phyloP scores from a whole-genome alignment of 1,140 invertebrate genomes.

The Copidosoma floridanum region DNA sequence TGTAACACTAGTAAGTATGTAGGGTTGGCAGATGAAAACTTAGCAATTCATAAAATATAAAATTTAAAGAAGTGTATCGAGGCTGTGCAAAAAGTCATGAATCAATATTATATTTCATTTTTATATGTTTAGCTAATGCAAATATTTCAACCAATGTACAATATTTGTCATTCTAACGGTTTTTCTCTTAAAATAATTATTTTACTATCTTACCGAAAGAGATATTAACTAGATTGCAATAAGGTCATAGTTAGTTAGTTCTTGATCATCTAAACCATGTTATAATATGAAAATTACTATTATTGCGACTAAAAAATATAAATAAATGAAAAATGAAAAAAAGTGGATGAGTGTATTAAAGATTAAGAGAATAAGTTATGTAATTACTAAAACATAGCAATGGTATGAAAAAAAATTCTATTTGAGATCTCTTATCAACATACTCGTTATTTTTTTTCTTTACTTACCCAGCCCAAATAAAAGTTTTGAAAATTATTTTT shows the following conservation, averaged over 20 bases:
- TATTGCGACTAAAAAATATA: conserved; percentile 12
- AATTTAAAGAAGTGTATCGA: conserved; percentile 3
- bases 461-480: neutral
- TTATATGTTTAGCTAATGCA: conserved; percentile 19
- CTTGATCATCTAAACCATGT: too few relatives aligned
- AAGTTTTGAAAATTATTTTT: too few relatives aligned
- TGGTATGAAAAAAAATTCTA: conserved; percentile 28
- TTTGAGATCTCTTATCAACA: conserved; percentile 25
- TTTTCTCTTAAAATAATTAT: neutral
- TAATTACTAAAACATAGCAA: conserved; percentile 30
- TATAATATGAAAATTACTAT: neutral
- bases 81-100: conserved; percentile 13
- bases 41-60: conserved; percentile 8
- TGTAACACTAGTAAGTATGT: neutral
- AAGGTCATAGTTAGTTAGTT: too few relatives aligned
- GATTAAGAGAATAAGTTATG: conserved; percentile 28
- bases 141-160: conserved; percentile 6
- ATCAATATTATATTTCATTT: conserved; percentile 19
- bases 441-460: conserved; percentile 8
- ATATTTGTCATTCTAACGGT: conserved; percentile 9
- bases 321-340: neutral
- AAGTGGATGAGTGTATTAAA: conserved; percentile 26
- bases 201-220: neutral
- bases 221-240: neutral
- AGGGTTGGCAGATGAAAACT: neutral